Base-by-base conservation (phyloP, 1,140 invertebrate species). In the Lepidurus arcticus region DNA sequence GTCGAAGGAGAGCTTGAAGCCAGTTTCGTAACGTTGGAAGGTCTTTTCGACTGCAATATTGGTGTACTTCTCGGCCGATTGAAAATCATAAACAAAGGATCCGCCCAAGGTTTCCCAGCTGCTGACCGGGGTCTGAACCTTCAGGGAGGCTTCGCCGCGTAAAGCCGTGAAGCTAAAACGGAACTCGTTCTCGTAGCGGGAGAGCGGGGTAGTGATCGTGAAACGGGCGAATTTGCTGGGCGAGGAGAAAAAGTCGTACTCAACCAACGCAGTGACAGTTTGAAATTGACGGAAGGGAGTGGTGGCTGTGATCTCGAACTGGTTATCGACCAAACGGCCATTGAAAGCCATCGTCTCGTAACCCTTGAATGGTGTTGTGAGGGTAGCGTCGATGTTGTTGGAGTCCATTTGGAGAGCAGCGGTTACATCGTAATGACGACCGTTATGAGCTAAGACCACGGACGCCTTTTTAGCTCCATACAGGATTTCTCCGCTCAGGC, bases 401-500 rank as follows among this genome's bases (percentile, higher is more conserved):
- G 43, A n/a, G 7, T 43, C 74, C 16, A 42, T n/a, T 7, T 76
- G 21, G 10, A 78, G 34, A 13, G 53, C 43, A 11, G 65, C 79
- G 26, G 26, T 77, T 8, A 74, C 73, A 21, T 80, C 76, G 21
- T 80, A 53, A 7, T 73, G 75, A 3, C 73, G 16, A 3, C 76
- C 79, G 73, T 78, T 78, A 21, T 44, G 75, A n/a, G 78, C 79
- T 24, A 80, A n/a, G n/a, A 74, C 73, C 34, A 80, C 24, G 10
- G 26, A 44, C 7, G 44, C 76, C 24, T 45, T 77, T 44, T 80
- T 80, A 53, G 45, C 13, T 2, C 34, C 13, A 2, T 76, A 44
- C 13, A 74, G 42, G 65, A 80, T 73, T 21, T 74, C 76, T 9
- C 76, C 73, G 45, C 43, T 74, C 21, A 74, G 10, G 42, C 11